Base-by-base conservation (phyloP, 2,797 vertebrate species). In the Yasuhikotakia modesta region DNA sequence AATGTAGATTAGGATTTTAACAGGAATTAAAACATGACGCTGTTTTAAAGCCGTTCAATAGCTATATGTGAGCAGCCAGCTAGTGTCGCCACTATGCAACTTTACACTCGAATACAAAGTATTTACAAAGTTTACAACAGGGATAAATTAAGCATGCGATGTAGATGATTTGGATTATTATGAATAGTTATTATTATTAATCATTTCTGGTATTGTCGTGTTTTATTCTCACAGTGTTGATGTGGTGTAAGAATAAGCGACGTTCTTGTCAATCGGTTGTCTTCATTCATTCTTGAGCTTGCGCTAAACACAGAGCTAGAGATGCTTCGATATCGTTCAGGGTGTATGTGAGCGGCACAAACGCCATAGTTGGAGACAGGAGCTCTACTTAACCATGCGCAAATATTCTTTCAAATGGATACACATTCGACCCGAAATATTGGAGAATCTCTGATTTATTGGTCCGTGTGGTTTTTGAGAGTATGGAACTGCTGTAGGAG, bases 321-420 rank as follows among this genome's bases (percentile, higher is more conserved):
- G 48, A 4, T 46, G 48, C 55, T 5, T 39, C 2, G 24, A 4
- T 52, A 19, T 5, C 30, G n/a, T n/a, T 17, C 35, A 11, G 39
- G 39, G 39, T 43, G 21, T 24, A 22, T 68, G 53, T 77, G 58
- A 57, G 55, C 53, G 4, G 32, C 63, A 32, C 7, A 5, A 35
- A n/a, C 46, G 45, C 45, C 39, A 21, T 63, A 30, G 19, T 55
- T 45, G 70, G 82, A 80, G 83, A 88, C 89, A 79, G 82, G 81
- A 79, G 82, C 82, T 77, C 86, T 86, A 63, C 79, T 86, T 89
- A 89, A 91, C 79, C 91, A 95, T 94, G 93, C 86, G 84, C 85
- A 91, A 81, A 88, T 82, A 27, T 85, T 64, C 46, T 68, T 83
- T 82, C 88, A 87, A 87, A 92, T 93, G 90, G 92, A 95, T 94